Conservation (phyloP, 1,140 invertebrate genomes). For the Eubasilissa regina region DNA sequence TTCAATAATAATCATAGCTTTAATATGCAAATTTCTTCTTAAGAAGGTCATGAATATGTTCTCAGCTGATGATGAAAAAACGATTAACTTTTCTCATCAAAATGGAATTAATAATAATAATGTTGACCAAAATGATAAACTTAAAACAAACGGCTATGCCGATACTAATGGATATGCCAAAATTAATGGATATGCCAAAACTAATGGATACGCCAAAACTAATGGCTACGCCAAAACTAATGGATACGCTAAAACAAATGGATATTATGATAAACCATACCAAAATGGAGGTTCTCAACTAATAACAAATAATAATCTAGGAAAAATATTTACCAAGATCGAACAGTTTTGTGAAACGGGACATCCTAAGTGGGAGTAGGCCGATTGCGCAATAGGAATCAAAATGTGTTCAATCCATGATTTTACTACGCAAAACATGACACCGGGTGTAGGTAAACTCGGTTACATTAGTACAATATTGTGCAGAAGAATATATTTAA, state of each 20-base stretch:
- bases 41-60: slow-evolving; percentile 31
- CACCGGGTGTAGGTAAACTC: slow-evolving; percentile 13
- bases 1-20: background rate
- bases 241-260: slow-evolving; percentile 37
- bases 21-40: slow-evolving; percentile 5
- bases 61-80: slow-evolving; percentile 5
- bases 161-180: slow-evolving; percentile 1
- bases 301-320: slow-evolving; percentile 25
- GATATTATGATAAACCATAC: slow-evolving; percentile 38
- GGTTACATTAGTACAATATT: slow-evolving; percentile 14
- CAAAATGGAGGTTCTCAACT: slow-evolving; percentile 43
- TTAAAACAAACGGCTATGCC: slow-evolving; percentile 27
- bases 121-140: slow-evolving; percentile 47
- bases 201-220: slow-evolving; percentile 21
- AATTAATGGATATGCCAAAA: slow-evolving; percentile 32
- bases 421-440: slow-evolving; percentile 36
- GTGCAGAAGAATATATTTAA: slow-evolving; percentile 20
- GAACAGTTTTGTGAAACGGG: slow-evolving; percentile 41
- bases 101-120: slow-evolving; percentile 52
- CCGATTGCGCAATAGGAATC: background rate
- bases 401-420: slow-evolving; percentile 10
- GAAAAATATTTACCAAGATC: slow-evolving; percentile 23
- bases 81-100: slow-evolving; percentile 10
- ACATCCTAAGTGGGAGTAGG: slow-evolving; percentile 42
- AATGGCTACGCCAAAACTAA: slow-evolving; percentile 23